phyloP scores from a whole-genome alignment of 2,888 invertebrate genomes.

The Agonopterix arenella region DNA sequence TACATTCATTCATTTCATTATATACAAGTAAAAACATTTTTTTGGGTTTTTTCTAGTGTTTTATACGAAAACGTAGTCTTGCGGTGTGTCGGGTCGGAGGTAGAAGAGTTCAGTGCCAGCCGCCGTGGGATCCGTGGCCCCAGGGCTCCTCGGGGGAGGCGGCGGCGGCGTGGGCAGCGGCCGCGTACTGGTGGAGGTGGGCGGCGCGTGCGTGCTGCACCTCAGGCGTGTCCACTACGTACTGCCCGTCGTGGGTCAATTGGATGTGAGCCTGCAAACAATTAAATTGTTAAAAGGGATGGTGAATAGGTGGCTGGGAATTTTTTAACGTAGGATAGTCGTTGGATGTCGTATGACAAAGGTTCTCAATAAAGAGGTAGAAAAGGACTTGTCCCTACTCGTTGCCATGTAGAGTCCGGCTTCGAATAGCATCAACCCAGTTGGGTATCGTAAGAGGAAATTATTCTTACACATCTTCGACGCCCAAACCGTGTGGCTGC shows the following conservation, averaged over 20 bases:
- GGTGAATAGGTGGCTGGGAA: too few relatives aligned
- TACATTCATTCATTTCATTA: conserved; percentile 67
- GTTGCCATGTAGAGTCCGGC: too few relatives aligned
- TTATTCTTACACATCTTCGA: too few relatives aligned
- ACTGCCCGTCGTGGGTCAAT: conserved; percentile 70
- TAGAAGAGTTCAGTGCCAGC: conserved; percentile 58
- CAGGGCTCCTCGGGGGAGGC: conserved; percentile 64
- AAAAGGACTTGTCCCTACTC: too few relatives aligned
- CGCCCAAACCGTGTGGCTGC: too few relatives aligned
- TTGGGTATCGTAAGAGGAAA: too few relatives aligned
- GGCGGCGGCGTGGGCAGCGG: conserved; percentile 65
- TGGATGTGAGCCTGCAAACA: conserved; percentile 60
- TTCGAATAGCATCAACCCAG: too few relatives aligned
- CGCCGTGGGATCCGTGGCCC: conserved; percentile 42
- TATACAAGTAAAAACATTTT: conserved; percentile 46
- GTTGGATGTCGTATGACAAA: too few relatives aligned
- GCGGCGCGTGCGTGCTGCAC: conserved; percentile 68
- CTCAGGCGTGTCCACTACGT: conserved; percentile 70
- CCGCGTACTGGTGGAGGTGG: conserved; percentile 60
- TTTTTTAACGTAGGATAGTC: too few relatives aligned
- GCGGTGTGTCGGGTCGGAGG: conserved; percentile 48
- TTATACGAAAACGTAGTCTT: conserved; percentile 64
- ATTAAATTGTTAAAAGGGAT: not conserved
- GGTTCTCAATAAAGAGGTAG: too few relatives aligned
- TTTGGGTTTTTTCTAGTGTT: conserved; percentile 50